phyloP scores from a whole-genome alignment of 2,797 vertebrate genomes.

The Sebastes miniatus region DNA sequence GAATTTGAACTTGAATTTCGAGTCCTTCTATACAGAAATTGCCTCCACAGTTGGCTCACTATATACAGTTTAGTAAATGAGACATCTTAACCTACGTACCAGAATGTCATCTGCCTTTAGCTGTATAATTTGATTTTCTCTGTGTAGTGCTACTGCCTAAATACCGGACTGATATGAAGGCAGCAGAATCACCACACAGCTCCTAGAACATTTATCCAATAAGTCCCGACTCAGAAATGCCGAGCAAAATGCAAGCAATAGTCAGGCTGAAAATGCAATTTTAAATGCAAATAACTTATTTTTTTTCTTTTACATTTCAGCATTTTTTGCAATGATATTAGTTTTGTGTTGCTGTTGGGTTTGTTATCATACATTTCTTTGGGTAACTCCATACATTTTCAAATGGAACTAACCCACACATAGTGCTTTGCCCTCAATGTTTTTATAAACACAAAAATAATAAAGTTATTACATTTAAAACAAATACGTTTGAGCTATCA shows the following conservation, averaged over 20 bases:
- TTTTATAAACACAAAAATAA: too few relatives aligned
- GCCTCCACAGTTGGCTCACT: too few relatives aligned
- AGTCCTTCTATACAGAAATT: too few relatives aligned
- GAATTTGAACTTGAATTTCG: too few relatives aligned
- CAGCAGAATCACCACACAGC: background rate
- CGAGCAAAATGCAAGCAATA: background rate
- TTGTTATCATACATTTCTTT: background rate
- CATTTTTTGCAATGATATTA: background rate
- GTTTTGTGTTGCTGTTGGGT: background rate
- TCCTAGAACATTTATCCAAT: background rate
- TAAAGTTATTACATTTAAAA: too few relatives aligned
- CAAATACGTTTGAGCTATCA: too few relatives aligned
- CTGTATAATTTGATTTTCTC: rapidly evolving
- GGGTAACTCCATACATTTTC: too few relatives aligned
- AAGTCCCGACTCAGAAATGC: background rate
- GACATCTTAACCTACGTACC: background rate
- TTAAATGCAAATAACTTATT: rapidly evolving
- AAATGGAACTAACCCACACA: too few relatives aligned
- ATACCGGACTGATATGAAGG: background rate
- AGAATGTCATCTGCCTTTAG: background rate
- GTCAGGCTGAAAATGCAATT: background rate
- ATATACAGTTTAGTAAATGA: background rate
- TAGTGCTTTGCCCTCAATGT: too few relatives aligned
- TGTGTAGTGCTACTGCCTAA: too few relatives aligned
- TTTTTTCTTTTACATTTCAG: background rate